Base-by-base conservation (phyloP, 1,140 invertebrate species). In the Sarcophaga peregrina region DNA sequence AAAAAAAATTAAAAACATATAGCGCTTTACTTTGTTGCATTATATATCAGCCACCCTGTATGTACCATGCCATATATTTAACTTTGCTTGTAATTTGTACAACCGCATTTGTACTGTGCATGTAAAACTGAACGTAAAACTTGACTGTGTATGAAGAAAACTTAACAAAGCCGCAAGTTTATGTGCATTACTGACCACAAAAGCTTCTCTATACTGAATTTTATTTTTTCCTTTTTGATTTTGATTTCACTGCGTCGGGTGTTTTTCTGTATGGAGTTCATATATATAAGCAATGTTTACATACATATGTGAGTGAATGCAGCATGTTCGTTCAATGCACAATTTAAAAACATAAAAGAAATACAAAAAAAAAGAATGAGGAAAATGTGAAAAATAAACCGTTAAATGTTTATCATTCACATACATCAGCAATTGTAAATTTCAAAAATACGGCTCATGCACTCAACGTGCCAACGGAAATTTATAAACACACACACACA, bases 161-260 rank as follows among this genome's bases (percentile, higher is more conserved):
- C n/a, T 68, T 68, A 68, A 68, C 62, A 68, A 20, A 68, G 8
- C 62, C 62, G 7, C 5, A 68, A 68, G 62, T 68, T 20, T 78
- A 25, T 37, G 20, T 78, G 75, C 75, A 47, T 78, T 50, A 50
- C 47, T 78, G 75, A 78, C 75, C 75, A 78, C 75, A 78, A 78
- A 78, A 78, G n/a, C n/a, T 74, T 11, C 47, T 76, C n/a, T 47
- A 48, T 58, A 7, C n/a, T 13, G 11, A 37, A 37, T 37, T 37
- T 37, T 37, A n/a, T 13, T 13, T 0, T 13, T 15, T 58, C n/a
- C n/a, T 58, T 58, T 13, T 68, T 25, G 17, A n/a, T 58, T 58
- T 58, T 58, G 13, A 58, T 58, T 58, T 58, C 6, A 58, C 62
- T 9, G n/a, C 15, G 46, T n/a, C 37, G 74, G 4, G 5, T 78